Conservation (phyloP, 1,140 invertebrate genomes). For the Habropoda laboriosa region DNA sequence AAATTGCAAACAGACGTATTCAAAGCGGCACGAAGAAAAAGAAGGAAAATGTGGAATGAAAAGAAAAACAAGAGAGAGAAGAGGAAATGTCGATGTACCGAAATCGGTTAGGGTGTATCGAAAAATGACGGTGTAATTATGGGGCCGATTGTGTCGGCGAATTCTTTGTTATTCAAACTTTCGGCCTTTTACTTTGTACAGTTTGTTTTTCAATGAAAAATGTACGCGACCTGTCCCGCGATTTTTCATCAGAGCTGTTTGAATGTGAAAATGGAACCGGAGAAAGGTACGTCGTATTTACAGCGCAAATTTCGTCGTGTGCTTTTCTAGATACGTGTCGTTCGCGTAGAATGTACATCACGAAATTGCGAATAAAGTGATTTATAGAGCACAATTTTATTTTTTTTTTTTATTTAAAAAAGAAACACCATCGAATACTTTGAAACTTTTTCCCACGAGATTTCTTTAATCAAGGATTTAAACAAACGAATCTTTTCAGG, state of each 20-base stretch:
- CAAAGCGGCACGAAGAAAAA: conserved; percentile 31
- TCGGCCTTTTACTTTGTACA: conserved; percentile 26
- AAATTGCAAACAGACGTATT: conserved; percentile 53
- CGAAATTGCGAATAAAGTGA: too few species aligned
- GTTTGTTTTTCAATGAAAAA: conserved; percentile 34
- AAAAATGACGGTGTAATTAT: conserved; percentile 65
- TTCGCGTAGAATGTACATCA: not conserved
- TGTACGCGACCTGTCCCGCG: conserved; percentile 1
- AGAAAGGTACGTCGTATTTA: not conserved
- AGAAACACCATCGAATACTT: too few species aligned
- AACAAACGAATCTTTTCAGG: too few species aligned
- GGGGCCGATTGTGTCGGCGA: conserved; percentile 18
- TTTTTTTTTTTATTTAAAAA: not conserved
- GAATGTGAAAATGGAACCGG: not conserved
- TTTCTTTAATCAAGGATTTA: too few species aligned
- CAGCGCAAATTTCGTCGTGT: not conserved
- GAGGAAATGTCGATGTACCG: conserved; percentile 12
- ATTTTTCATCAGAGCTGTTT: conserved; percentile 34
- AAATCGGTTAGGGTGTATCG: conserved; percentile 45
- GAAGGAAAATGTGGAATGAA: too few species aligned
- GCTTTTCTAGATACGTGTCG: not conserved
- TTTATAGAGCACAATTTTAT: too few species aligned
- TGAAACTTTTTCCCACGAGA: too few species aligned
- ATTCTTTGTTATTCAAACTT: conserved; percentile 59
- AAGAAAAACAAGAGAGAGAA: not conserved